Base-by-base conservation (phyloP, 2,888 invertebrate genomes). In the Luperina testacea region DNA sequence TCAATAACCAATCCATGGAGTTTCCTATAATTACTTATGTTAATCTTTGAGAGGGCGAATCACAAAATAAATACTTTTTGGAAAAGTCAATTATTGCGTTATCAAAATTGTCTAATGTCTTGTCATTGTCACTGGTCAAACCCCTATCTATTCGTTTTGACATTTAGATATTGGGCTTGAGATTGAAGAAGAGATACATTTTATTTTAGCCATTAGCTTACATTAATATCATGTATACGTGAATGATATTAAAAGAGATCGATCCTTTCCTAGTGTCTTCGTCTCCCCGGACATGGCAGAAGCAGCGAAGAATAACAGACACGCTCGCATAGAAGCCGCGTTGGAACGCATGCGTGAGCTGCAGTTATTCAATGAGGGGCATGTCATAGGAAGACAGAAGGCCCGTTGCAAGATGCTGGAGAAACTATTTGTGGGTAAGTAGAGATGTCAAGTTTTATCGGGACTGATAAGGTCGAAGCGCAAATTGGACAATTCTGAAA, bases 281-380 rank as follows among this genome's bases (percentile, higher is more conserved):
- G 32, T 95, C 24, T 91, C 94, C 6, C 82, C 91, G 0, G 92
- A 93, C 7, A 94, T 93, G 90, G 92, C 92, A 0, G 94, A 95
- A 83, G 94, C 92, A 2, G 94, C 93, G 0, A 92, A 91, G 68
- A 86, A 87, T 0, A 88, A 91, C 6, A 91, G 95, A 0, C 89
- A 92, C 3, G 90, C 88, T 0, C 90, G 91, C 2, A 91, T 94
- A 0, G 93, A 94, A 53, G 92, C 93, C 0, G 94, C 95, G 0
- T 2, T 92, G 7, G 93, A 94, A 13, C 92, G 95, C 5, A 95
- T 95, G 95, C 84, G 85, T 0, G 94, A 95, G n/a, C 87, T 96
- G 9, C 95, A 97, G 80, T 15, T 61, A 0, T 94, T 90, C 85
- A 95, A 96, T 77, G 93, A 93, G 75, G 8, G 83, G 1, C 81